Evolutionary conservation across 2,797 vertebrate genomes (phyloP).

Genomic region (Acridotheres tristis): DNA sequence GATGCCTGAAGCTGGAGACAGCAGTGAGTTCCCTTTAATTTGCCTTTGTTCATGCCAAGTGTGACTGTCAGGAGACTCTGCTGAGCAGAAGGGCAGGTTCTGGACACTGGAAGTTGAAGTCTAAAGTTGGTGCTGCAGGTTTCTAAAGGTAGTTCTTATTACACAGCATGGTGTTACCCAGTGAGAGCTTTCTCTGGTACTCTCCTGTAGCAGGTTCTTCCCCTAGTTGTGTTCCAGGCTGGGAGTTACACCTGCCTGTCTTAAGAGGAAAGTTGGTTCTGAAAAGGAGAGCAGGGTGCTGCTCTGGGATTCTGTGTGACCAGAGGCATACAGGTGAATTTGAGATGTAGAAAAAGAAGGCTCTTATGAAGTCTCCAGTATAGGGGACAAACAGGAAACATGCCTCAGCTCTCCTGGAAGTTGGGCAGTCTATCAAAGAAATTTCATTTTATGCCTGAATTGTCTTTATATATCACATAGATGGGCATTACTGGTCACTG

Average conservation of each 20-base stretch:
- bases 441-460: background rate
- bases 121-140: background rate
- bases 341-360: background rate
- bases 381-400: accelerated
- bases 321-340: background rate
- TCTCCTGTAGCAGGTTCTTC: background rate
- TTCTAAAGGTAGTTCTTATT: background rate
- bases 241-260: background rate
- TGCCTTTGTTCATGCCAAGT: background rate
- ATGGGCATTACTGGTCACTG: background rate
- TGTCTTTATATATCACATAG: background rate
- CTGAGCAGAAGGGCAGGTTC: background rate
- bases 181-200: background rate
- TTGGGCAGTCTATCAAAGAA: background rate
- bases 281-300: background rate
- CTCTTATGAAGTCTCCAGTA: background rate
- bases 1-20: background rate
- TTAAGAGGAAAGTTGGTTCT: background rate
- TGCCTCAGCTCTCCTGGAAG: background rate
- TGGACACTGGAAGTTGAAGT: background rate
- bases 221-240: background rate
- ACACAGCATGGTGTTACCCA: background rate
- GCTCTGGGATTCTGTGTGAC: background rate
- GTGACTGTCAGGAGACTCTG: background rate
- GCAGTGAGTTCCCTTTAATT: background rate